phyloP scores from a whole-genome alignment of 1,140 invertebrate species.

The Mycetomoellerius zeteki region DNA sequence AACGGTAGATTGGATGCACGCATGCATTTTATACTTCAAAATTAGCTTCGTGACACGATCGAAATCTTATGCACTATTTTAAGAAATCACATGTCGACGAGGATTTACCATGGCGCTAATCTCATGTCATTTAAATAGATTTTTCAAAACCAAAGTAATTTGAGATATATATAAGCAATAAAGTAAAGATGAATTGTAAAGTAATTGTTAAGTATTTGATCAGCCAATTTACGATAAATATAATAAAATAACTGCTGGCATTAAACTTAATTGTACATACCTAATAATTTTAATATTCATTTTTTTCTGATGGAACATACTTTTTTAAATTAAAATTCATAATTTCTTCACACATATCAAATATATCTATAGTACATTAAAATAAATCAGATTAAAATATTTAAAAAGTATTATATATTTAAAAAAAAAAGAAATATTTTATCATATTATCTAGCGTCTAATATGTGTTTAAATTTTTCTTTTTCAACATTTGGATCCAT shows the following conservation, averaged over 20 bases:
- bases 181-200: background rate
- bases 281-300: background rate
- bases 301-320: too few species aligned
- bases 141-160: background rate
- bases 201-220: background rate
- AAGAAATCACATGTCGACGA: slow-evolving; percentile 1
- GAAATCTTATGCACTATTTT: slow-evolving; percentile 26
- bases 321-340: background rate
- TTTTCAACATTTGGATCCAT: background rate
- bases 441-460: background rate
- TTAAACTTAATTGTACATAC: background rate
- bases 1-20: slow-evolving; percentile 68
- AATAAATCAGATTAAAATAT: slow-evolving; percentile 1
- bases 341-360: background rate
- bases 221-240: background rate
- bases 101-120: background rate
- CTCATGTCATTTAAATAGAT: background rate
- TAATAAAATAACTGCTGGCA: background rate
- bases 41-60: slow-evolving; percentile 46
- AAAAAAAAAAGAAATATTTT: background rate
- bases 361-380: background rate
- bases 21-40: slow-evolving; percentile 47
- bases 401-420: too few species aligned
- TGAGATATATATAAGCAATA: background rate
- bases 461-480: background rate